Evolutionary conservation across 1,140 invertebrate species (phyloP).

Genomic region (Drosophila sp.): DNA sequence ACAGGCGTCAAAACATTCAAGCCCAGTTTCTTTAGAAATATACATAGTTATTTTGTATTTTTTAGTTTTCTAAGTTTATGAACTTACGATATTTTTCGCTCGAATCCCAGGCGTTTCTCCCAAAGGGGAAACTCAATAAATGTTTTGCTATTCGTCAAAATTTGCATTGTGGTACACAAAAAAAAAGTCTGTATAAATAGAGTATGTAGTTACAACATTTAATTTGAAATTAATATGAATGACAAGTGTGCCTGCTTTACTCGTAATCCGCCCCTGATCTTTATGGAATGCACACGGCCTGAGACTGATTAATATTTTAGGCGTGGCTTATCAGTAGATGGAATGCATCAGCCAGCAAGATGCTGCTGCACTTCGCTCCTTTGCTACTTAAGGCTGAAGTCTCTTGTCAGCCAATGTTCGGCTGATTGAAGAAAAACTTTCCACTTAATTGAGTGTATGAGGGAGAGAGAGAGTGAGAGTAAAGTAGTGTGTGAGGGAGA

Average conservation of each 20-base stretch:
- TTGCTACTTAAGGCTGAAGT: slow-evolving; percentile 46
- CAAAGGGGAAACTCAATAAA: no score
- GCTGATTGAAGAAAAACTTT: slow-evolving; percentile 71
- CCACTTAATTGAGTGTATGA: slow-evolving; percentile 48
- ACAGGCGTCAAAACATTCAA: background rate
- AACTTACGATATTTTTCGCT: no score
- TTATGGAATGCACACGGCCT: slow-evolving; percentile 19
- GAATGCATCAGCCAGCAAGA: slow-evolving; percentile 23
- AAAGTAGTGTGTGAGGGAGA: background rate
- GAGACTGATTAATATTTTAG: slow-evolving; percentile 35
- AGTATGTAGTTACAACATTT: no score
- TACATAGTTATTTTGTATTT: no score
- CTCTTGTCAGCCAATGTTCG: slow-evolving; percentile 35
- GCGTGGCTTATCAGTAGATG: slow-evolving; percentile 70
- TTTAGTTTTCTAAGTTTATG: no score
- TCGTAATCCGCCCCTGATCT: slow-evolving; percentile 7
- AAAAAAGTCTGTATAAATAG: no score
- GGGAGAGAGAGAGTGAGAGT: slow-evolving; percentile 8
- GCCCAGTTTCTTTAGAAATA: no score
- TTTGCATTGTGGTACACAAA: no score
- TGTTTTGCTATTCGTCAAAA: no score
- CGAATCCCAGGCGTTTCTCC: no score
- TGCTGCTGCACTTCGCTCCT: slow-evolving; percentile 43
- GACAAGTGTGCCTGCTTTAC: no score
- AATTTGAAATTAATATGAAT: no score